Percentiles rank a stretch among this genome's conserved stretches.
phyloP scores from a whole-genome alignment of 2,797 vertebrate species.

The Phylloscopus collybita region DNA sequence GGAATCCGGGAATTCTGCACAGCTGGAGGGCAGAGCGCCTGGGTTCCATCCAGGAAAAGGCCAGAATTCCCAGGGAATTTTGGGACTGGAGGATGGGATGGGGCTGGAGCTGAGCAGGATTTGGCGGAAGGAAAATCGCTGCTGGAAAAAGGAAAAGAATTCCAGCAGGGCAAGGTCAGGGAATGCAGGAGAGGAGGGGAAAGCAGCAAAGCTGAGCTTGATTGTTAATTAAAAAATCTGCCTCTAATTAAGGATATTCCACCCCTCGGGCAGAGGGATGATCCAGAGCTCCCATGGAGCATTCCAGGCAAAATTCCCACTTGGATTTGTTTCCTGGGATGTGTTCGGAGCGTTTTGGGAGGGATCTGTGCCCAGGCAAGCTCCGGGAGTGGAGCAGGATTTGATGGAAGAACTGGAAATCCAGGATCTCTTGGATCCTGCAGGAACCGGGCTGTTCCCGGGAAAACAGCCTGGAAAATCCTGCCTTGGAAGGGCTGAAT shows the following conservation, averaged over 20 bases:
- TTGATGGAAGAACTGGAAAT: not conserved
- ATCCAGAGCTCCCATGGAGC: not conserved
- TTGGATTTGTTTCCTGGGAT: not conserved
- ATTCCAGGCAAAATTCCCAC: not conserved
- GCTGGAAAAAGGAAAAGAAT: not conserved
- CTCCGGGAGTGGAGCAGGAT: not conserved
- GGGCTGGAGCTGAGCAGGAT: not conserved
- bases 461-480: not conserved
- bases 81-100: not conserved
- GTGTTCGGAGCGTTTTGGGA: not conserved
- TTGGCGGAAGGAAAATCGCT: not conserved
- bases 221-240: not conserved
- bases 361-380: not conserved
- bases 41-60: not conserved
- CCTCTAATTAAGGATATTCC: not conserved
- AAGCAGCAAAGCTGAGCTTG: not conserved
- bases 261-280: not conserved
- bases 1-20: not conserved
- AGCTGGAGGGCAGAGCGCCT: not conserved
- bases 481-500: not conserved
- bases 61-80: rapidly evolving
- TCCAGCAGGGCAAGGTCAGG: not conserved
- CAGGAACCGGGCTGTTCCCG: not conserved
- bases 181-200: not conserved
- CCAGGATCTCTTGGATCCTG: not conserved